Conservation (phyloP, 92 coral and sea anemone species). For the Phenganax marumi region DNA sequence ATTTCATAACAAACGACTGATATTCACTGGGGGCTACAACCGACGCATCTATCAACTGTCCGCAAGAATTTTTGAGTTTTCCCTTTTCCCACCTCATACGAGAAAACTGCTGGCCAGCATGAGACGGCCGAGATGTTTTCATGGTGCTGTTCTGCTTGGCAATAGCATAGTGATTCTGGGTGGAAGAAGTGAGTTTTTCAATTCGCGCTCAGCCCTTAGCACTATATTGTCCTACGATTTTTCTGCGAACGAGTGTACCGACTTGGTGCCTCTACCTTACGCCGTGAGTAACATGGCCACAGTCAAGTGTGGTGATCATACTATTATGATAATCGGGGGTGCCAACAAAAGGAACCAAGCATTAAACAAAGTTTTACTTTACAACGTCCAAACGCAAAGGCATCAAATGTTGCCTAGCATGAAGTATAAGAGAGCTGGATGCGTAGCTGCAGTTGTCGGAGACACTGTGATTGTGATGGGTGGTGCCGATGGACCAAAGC, state of each 20-base stretch:
- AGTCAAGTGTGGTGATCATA: neutral
- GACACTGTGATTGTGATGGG: conserved; percentile 74
- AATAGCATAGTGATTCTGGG: neutral
- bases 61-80: neutral
- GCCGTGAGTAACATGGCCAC: conserved; percentile 9
- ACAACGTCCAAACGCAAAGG: conserved; percentile 69
- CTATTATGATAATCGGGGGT: neutral
- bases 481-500: conserved; percentile 69
- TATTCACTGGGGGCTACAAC: neutral
- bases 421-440: conserved; percentile 79
- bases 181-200: neutral
- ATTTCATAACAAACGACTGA: neutral
- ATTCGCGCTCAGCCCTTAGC: neutral
- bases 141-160: neutral
- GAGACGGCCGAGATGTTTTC: neutral
- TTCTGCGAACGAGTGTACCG: neutral
- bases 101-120: conserved; percentile 1
- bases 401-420: conserved; percentile 68
- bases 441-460: conserved; percentile 68
- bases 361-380: neutral
- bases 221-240: neutral
- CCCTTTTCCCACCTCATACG: neutral
- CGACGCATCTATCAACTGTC: neutral
- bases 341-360: neutral
- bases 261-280: neutral